These are phyloP conservation scores for Umimayanthus chanpuru DNA, from an alignment of 92 coral and sea anemone genomes.

Conservation along the genomic window DNA sequence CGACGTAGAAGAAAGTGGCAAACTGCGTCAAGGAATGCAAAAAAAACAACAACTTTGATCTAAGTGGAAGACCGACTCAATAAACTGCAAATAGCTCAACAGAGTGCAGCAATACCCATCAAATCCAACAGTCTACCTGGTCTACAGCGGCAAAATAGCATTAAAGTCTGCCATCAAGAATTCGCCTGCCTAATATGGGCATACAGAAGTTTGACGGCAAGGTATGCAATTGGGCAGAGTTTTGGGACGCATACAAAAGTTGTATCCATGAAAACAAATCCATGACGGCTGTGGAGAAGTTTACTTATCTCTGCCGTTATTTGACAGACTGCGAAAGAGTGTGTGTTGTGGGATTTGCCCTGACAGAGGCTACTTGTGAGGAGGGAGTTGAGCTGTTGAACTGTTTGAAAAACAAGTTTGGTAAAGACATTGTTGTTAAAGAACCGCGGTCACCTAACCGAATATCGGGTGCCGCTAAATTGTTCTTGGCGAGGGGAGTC, in stretches of 20 bases:
- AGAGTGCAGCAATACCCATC: not conserved
- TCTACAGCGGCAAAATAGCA: not conserved
- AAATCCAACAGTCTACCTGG: not conserved
- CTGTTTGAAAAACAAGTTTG: no score
- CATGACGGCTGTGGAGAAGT: conserved; percentile 1
- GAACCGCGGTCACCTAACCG: no score
- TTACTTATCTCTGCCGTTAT: not conserved
- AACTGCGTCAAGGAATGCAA: conserved; percentile 17
- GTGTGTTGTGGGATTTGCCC: conserved; percentile 17
- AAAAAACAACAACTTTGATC: not conserved
- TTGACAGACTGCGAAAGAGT: conserved; percentile 1
- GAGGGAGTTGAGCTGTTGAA: no score
- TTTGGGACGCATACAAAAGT: conserved; percentile 3
- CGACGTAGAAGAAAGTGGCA: conserved; percentile 17
- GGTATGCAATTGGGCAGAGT: not conserved
- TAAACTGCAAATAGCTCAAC: not conserved
- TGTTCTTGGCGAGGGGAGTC: no score
- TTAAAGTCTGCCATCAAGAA: not conserved
- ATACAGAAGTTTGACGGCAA: not conserved
- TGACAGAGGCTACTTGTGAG: conserved; percentile 4
- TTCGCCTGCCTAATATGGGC: not conserved
- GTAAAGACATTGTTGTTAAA: no score
- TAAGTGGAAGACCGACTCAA: not conserved
- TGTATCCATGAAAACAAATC: not conserved
- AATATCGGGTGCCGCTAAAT: no score